Conservation (phyloP, 2,888 invertebrate genomes). For the Cheilosia vernalis region DNA sequence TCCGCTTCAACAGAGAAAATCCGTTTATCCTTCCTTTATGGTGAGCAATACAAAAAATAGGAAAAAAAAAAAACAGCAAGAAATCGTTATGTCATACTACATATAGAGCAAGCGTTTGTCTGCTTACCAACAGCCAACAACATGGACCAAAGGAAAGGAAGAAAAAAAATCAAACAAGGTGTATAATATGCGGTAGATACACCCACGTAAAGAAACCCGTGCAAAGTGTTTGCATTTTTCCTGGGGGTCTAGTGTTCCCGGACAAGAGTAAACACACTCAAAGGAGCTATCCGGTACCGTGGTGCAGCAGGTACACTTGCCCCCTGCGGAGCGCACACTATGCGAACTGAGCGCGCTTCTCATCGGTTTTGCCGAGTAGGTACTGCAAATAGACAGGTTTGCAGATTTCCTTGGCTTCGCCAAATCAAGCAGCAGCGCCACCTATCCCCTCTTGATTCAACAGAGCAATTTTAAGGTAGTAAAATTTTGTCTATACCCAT, state of each 20-base stretch:
- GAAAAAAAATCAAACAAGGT: background rate
- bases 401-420: constrained; percentile 26
- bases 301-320: constrained; percentile 16
- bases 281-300: constrained; percentile 1
- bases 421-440: background rate
- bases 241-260: constrained; percentile 44
- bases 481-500: constrained; percentile 4
- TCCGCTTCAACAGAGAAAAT: constrained; percentile 42
- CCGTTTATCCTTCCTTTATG: constrained; percentile 33
- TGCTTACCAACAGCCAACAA: constrained; percentile 32
- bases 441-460: constrained; percentile 23
- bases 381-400: background rate
- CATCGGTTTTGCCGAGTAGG: background rate
- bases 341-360: no score
- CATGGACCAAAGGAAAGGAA: background rate
- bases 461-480: constrained; percentile 33
- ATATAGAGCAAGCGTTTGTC: constrained; percentile 15
- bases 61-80: background rate
- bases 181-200: constrained; percentile 14
- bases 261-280: constrained; percentile 38
- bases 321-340: constrained; percentile 19
- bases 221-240: constrained; percentile 44
- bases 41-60: constrained; percentile 15
- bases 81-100: constrained; percentile 51
- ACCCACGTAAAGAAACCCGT: background rate